Conservation (phyloP, 2,113 vertebrate genomes). For the Ptychochromis oligacanthus region DNA sequence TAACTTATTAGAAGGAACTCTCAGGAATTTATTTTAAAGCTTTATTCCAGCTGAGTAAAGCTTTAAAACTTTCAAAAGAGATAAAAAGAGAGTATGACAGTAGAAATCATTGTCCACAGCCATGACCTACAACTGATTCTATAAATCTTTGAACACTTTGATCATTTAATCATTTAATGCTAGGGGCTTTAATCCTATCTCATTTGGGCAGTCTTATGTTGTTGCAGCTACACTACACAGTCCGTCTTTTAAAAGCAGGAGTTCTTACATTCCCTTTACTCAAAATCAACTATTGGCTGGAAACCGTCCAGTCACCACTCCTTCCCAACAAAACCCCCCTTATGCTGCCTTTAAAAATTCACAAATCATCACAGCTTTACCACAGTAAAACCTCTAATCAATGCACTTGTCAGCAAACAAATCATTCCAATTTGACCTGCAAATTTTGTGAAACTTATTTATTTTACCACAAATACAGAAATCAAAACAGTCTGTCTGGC, state of each 20-base stretch:
- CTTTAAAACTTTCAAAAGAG: neutral
- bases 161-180: neutral
- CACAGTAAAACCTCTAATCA: slow-evolving; percentile 29
- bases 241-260: neutral
- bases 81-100: neutral
- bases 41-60: neutral
- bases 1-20: neutral
- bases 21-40: neutral
- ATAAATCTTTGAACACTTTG: neutral
- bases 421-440: neutral
- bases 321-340: neutral
- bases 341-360: neutral
- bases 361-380: slow-evolving; percentile 31
- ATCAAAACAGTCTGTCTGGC: neutral
- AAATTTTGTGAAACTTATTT: neutral
- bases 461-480: slow-evolving; percentile 1
- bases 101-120: neutral
- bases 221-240: neutral
- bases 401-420: slow-evolving; percentile 23
- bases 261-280: neutral
- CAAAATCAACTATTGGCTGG: slow-evolving; percentile 7
- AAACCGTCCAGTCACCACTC: neutral
- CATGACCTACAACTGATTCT: neutral
- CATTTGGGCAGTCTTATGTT: neutral
- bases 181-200: neutral